Conservation (phyloP, 2,888 invertebrate species). For the Acrocera orbiculus region DNA sequence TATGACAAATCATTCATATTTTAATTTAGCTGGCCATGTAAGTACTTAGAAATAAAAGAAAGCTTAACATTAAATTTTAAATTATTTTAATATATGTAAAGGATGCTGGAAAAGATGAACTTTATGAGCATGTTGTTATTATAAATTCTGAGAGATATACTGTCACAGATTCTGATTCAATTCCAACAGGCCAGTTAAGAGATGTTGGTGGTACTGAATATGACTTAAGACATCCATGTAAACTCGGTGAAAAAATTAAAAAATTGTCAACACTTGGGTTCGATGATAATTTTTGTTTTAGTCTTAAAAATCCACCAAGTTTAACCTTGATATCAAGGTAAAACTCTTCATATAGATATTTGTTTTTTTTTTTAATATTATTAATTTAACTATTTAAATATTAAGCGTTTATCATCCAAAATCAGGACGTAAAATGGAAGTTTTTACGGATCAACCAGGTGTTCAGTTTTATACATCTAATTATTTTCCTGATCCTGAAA, state of each 20-base stretch:
- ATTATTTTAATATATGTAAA: conserved; percentile 20
- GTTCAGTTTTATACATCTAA: conserved; percentile 82
- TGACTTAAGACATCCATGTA: conserved; percentile 51
- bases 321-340: conserved; percentile 38
- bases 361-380: background rate
- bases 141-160: conserved; percentile 65
- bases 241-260: conserved; percentile 47
- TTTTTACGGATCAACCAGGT: conserved; percentile 75
- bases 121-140: conserved; percentile 50
- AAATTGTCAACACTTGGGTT: conserved; percentile 55
- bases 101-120: conserved; percentile 41
- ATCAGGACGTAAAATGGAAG: conserved; percentile 57
- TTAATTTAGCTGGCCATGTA: conserved; percentile 78
- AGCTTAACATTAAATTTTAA: background rate
- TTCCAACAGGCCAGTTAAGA: conserved; percentile 54
- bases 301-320: conserved; percentile 10
- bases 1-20: conserved; percentile 75
- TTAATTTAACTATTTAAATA: conserved; percentile 1
- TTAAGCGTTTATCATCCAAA: conserved; percentile 44
- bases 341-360: conserved; percentile 9
- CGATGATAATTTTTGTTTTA: conserved; percentile 68
- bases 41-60: conserved; percentile 6
- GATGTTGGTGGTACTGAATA: conserved; percentile 51
- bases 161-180: conserved; percentile 46
- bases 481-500: conserved; percentile 42